These are phyloP conservation scores for Corvus moneduloides DNA, from an alignment of 2,113 vertebrate genomes.

Conservation along the genomic window DNA sequence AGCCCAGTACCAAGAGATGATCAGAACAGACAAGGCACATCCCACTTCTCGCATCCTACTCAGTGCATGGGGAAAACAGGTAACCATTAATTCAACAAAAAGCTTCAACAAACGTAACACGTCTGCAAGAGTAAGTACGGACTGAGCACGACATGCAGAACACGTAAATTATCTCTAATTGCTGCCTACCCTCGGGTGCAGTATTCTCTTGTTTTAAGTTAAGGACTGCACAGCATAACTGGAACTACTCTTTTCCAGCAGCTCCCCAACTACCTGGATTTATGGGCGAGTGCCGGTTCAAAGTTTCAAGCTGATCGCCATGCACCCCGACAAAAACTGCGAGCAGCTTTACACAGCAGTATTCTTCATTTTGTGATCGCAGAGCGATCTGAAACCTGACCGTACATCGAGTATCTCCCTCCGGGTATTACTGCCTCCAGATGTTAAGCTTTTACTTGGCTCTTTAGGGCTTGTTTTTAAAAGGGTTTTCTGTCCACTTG, in stretches of 20 bases:
- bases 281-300: not conserved
- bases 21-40: not conserved
- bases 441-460: not conserved
- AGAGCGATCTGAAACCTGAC: not conserved
- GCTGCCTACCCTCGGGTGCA: not conserved
- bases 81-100: not conserved
- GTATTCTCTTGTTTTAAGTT: not conserved
- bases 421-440: not conserved
- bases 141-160: not conserved
- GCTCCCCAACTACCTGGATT: not conserved
- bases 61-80: not conserved
- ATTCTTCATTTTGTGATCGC: not conserved
- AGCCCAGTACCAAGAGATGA: not conserved
- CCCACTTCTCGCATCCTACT: not conserved
- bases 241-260: not conserved
- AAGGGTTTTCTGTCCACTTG: not conserved
- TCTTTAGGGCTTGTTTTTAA: not conserved
- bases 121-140: not conserved
- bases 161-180: not conserved
- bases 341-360: not conserved
- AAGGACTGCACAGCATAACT: not conserved
- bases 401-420: not conserved
- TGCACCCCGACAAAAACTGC: not conserved
- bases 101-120: not conserved
- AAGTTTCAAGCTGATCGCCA: accelerated